phyloP scores from a whole-genome alignment of 2,888 invertebrate species.

The Drosophila picticornis region DNA sequence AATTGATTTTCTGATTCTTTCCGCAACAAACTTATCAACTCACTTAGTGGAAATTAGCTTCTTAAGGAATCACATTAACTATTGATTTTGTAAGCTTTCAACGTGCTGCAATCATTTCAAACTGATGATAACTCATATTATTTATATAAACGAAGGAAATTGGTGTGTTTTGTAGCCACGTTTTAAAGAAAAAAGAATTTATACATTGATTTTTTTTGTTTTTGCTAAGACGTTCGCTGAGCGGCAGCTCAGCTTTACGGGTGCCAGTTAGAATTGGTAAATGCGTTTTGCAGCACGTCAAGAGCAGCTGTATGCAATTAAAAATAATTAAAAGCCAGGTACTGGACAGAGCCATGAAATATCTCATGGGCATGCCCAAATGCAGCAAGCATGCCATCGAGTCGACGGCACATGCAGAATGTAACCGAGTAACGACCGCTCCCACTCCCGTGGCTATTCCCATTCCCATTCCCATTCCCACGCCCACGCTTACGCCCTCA shows the following conservation, averaged over 20 bases:
- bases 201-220: constrained; percentile 53
- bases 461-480: constrained; percentile 2
- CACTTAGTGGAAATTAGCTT: neutral
- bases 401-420: constrained; percentile 38
- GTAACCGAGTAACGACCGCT: constrained; percentile 33
- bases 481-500: constrained; percentile 11
- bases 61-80: no score
- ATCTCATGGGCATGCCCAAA: constrained; percentile 41
- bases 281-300: constrained; percentile 56
- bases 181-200: constrained; percentile 52
- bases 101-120: neutral
- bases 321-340: constrained; percentile 73
- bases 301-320: constrained; percentile 65
- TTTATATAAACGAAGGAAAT: neutral
- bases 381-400: constrained; percentile 33
- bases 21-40: no score
- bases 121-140: neutral
- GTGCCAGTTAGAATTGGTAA: constrained; percentile 37
- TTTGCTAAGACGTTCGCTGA: constrained; percentile 21
- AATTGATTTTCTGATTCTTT: neutral
- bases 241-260: constrained; percentile 17
- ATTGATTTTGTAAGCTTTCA: no score
- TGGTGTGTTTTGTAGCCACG: neutral
- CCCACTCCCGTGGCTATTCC: neutral
- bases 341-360: constrained; percentile 49